Base-by-base conservation (phyloP, 1,140 invertebrate genomes). In the Callitettix versicolor region DNA sequence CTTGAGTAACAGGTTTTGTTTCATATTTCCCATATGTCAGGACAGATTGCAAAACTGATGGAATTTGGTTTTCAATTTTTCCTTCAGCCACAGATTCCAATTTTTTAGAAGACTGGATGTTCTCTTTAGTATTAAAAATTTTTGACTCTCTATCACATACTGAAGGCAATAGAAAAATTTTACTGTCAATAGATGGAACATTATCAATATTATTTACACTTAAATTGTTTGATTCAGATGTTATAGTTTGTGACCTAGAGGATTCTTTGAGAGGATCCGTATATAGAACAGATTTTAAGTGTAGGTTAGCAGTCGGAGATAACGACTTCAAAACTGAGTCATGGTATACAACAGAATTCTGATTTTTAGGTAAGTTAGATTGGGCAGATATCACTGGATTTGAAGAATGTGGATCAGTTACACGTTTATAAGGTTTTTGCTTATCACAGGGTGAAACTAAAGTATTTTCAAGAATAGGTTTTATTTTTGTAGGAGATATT, bases 401-500 rank as follows among this genome's bases (percentile, higher is more conserved):
- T 46, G 30, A 33, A 49, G 6, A 21, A 21, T 49, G 30, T 9
- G 18, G 17, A 18, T 36, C 4, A 4, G 3, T 49, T 3, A 30
- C 14, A 14, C 15, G 48, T 18, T 49, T 49, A 33, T 33, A 24
- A 15, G 30, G 48, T 36, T 26, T 15, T 30, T 36, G 30, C 11
- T 73, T 74, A 44, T 64, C 67, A 36, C 69, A 57, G 5, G 73
- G 73, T 33, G 72, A 74, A 26, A 74, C 69, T 64, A 74, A 74
- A 9, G 73, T 72, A 56, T 66, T 69, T 17, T 67, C 67, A 36
- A 63, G 60, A 20, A 66, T 59, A 30, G 38, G 33, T 30, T 63
- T 60, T 61, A 70, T 76, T 42, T 74, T 76, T 17, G 79, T 80
- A 3, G 86, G 85, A 21, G 85, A 88, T 61, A 90, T 90, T 0